Evolutionary conservation across 2,888 invertebrate species (phyloP).

Genomic region (Drosophila quinaria): DNA sequence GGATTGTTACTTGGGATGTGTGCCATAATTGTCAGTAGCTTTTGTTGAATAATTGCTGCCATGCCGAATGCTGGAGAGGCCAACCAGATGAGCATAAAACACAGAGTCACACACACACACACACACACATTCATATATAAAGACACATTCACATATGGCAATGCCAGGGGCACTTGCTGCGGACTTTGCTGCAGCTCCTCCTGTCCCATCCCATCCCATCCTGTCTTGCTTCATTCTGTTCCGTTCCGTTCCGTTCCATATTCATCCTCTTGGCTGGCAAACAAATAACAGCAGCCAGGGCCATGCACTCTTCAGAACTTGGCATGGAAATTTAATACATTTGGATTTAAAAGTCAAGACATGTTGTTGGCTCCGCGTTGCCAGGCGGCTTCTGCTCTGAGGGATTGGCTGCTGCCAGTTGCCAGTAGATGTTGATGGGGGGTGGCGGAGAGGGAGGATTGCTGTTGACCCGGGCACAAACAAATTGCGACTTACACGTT

Average conservation of each 20-base stretch:
- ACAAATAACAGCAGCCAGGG: conserved; percentile 45
- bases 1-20: conserved; percentile 45
- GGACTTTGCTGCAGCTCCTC: conserved; percentile 32
- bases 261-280: conserved; percentile 41
- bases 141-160: conserved; percentile 30
- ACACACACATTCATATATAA: not conserved
- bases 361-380: conserved; percentile 68
- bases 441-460: not conserved
- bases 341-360: conserved; percentile 80
- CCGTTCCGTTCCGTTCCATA: conserved; percentile 9
- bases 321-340: conserved; percentile 77
- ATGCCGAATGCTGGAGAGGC: conserved; percentile 70
- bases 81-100: conserved; percentile 58
- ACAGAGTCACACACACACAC: conserved; percentile 22
- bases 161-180: conserved; percentile 54
- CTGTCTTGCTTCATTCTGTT: not conserved
- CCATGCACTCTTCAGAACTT: conserved; percentile 60
- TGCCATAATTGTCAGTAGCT: conserved; percentile 80
- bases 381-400: conserved; percentile 43
- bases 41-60: conserved; percentile 81
- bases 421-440: not conserved
- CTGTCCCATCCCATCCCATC: not conserved
- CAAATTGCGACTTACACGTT: conserved; percentile 80
- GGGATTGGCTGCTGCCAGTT: conserved; percentile 14
- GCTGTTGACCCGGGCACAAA: conserved; percentile 66